These are phyloP conservation scores for Aegotheles bennettii DNA, from an alignment of 2,113 vertebrate species.

Conservation along the genomic window DNA sequence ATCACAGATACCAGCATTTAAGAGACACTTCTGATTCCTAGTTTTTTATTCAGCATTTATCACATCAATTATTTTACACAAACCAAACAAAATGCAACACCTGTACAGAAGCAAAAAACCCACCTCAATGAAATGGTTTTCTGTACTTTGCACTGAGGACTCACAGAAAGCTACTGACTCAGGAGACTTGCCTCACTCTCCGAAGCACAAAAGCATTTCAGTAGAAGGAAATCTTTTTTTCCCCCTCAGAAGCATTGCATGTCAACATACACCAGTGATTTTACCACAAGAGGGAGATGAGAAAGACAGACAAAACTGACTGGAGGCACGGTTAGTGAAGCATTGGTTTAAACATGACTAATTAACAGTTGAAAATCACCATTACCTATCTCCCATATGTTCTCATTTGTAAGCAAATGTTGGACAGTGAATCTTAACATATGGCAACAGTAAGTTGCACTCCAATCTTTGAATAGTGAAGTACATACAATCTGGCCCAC, in stretches of 20 bases:
- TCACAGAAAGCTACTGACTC: background rate
- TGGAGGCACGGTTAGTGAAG: background rate
- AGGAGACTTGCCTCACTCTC: background rate
- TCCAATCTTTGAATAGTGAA: background rate
- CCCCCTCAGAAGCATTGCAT: background rate
- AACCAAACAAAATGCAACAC: background rate
- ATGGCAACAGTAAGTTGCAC: slow-evolving; percentile 22
- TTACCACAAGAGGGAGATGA: background rate
- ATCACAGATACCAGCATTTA: background rate
- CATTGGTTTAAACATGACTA: background rate
- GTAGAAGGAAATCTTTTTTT: fast-evolving
- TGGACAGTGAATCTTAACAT: slow-evolving; percentile 37
- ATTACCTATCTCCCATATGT: slow-evolving; percentile 32
- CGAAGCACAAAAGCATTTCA: background rate
- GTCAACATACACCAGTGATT: background rate
- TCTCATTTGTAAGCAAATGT: slow-evolving; percentile 16
- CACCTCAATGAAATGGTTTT: background rate
- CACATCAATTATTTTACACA: background rate
- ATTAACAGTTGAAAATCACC: slow-evolving; percentile 38
- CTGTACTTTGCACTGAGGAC: background rate
- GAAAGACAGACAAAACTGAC: background rate
- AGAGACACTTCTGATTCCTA: background rate
- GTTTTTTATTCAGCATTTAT: background rate
- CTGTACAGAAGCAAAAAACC: background rate
- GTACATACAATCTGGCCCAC: background rate